phyloP scores from a whole-genome alignment of 1,140 invertebrate species.

The Stenopsyche tienmushanensis region DNA sequence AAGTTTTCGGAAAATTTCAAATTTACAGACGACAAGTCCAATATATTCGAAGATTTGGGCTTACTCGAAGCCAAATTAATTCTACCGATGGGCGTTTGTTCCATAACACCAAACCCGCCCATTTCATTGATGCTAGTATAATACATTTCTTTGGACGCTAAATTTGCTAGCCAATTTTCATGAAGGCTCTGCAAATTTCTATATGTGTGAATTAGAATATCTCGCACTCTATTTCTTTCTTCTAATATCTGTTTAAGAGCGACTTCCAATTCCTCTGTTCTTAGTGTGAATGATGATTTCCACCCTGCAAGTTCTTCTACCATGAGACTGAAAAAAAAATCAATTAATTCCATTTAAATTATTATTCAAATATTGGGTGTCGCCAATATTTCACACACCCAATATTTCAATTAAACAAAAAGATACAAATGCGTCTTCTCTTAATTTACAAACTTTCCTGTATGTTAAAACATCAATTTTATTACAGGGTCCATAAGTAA shows the following conservation, averaged over 20 bases:
- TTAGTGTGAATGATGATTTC: slow-evolving; percentile 76
- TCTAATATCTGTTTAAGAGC: slow-evolving; percentile 72
- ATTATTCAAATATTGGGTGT: too few relatives aligned
- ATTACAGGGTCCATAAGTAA: too few relatives aligned
- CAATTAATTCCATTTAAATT: too few relatives aligned
- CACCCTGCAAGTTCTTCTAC: slow-evolving; percentile 84
- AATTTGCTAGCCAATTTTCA: slow-evolving; percentile 53
- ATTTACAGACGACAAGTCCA: slow-evolving; percentile 53
- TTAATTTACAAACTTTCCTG: too few relatives aligned
- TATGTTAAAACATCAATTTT: too few relatives aligned
- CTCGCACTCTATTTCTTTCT: slow-evolving; percentile 68
- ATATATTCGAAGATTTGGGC: slow-evolving; percentile 52
- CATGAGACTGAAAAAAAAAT: slow-evolving; percentile 72
- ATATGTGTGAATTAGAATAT: slow-evolving; percentile 70
- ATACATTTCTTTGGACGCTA: slow-evolving; percentile 43
- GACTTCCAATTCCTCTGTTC: slow-evolving; percentile 74
- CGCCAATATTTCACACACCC: too few relatives aligned
- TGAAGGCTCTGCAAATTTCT: slow-evolving; percentile 60
- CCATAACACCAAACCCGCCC: slow-evolving; percentile 43
- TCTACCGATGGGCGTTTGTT: slow-evolving; percentile 50
- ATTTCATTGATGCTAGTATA: slow-evolving; percentile 42
- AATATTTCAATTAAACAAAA: too few relatives aligned
- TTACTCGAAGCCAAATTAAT: slow-evolving; percentile 51
- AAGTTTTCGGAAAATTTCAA: slow-evolving; percentile 55
- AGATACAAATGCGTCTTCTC: too few relatives aligned